Percentiles rank a stretch among this genome's conserved stretches.
Evolutionary conservation across 2,888 invertebrate genomes (phyloP).

Genomic region (Eutolmus rufibarbis): DNA sequence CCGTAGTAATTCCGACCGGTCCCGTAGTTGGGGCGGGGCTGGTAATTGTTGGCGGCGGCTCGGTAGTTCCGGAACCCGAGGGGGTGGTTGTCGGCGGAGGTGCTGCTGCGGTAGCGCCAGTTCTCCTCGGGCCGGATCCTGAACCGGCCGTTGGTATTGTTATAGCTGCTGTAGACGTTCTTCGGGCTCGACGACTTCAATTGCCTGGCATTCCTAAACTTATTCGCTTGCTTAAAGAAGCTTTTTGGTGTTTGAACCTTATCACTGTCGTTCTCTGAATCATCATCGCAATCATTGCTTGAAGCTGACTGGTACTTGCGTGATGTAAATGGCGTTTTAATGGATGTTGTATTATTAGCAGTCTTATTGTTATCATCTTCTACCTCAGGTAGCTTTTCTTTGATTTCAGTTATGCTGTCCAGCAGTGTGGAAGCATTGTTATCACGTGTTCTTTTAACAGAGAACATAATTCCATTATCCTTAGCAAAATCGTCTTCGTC

Average conservation of each 20-base stretch:
- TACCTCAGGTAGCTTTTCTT: slow-evolving; percentile 61
- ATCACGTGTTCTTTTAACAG: slow-evolving; percentile 38
- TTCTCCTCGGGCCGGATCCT: slow-evolving; percentile 53
- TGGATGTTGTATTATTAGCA: slow-evolving; percentile 54
- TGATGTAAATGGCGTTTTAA: slow-evolving; percentile 20
- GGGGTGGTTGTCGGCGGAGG: slow-evolving; percentile 50
- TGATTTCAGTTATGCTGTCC: slow-evolving; percentile 62
- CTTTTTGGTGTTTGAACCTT: slow-evolving; percentile 40
- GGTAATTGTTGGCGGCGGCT: slow-evolving; percentile 8
- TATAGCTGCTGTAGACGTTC: neutral
- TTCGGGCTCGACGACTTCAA: neutral
- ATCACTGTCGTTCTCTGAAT: slow-evolving; percentile 46
- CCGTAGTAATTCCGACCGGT: slow-evolving; percentile 42
- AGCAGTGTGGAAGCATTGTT: slow-evolving; percentile 51
- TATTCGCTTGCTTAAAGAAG: slow-evolving; percentile 18
- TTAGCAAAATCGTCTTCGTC: slow-evolving; percentile 30
- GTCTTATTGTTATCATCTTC: slow-evolving; percentile 54
- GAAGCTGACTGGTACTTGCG: slow-evolving; percentile 22
- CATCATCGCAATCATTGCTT: slow-evolving; percentile 40
- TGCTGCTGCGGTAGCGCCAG: slow-evolving; percentile 58
- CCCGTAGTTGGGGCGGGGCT: neutral
- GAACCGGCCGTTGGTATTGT: neutral
- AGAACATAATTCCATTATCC: slow-evolving; percentile 32
- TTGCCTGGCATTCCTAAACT: neutral
- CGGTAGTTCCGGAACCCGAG: slow-evolving; percentile 47